Evolutionary conservation across 1,140 invertebrate genomes (phyloP), one percentile per base, ranked within the genome.

Genomic region (Elymnias hypermnestra): DNA sequence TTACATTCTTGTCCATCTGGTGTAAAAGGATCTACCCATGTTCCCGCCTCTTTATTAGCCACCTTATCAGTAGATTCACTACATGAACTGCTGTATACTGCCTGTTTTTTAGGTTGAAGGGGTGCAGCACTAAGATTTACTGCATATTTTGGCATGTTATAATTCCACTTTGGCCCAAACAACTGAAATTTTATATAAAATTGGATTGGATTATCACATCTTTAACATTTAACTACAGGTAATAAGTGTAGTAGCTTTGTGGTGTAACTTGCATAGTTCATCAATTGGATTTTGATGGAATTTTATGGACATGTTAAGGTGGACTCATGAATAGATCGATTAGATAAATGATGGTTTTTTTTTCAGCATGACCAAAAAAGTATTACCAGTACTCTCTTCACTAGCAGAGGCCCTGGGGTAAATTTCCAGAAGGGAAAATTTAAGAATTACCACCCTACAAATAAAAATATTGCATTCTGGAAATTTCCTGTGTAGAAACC

Each of bases 81-180:
- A 44, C 23, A 57, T 5, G 42, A 31, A 2, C 12, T 7, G 18
- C 72, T 66, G 29, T n/a, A n/a, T n/a, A n/a, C n/a, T n/a, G n/a
- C n/a, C n/a, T 89, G 90, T 81, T 92, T 94, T 23, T 92, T 87
- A 0, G 94, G 94, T 66, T 94, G 92, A 5, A 95, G 79, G 1
- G 93, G 93, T 46, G 89, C 91, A 38, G 89, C 89, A 50, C 91
- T 91, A 31, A 94, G 83, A 78, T 94, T 94, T 6, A 92, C 91
- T 8, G 94, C 93, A 87, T 93, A 94, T 72, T 92, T 90, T 25
- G 93, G 94, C 87, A 94, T 91, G 23, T 89, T 90, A 15, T 89
- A 82, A 77, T 91, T 93, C 93, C 93, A 94, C 53, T 92, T 90
- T 19, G 92, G 90, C 12, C 92, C 93, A 87, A 93, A 94, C 45